Conservation (phyloP, 2,888 invertebrate species). For the Heliconius hortense region DNA sequence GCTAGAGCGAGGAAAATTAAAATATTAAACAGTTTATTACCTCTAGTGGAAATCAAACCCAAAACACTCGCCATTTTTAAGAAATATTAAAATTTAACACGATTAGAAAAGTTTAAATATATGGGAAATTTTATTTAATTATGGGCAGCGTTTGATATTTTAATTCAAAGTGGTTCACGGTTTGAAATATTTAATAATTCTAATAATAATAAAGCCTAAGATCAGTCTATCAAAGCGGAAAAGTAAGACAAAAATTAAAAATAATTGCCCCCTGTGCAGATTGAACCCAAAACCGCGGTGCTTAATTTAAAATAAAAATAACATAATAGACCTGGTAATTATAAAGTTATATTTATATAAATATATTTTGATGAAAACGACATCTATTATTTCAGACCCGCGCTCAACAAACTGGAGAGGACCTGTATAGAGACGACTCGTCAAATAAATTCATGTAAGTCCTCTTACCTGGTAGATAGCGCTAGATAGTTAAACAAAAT, state of each 20-base stretch:
- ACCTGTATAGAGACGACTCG: constrained; percentile 63
- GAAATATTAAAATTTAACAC: too few species aligned
- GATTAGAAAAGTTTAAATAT: too few species aligned
- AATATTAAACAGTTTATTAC: too few species aligned
- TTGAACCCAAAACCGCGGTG: background rate
- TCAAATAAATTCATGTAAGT: constrained; percentile 58
- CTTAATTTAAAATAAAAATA: background rate
- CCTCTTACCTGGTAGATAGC: background rate
- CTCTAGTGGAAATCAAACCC: too few species aligned
- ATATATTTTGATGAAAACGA: constrained; percentile 42
- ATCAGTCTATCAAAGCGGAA: background rate
- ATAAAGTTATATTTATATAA: background rate
- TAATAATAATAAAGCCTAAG: too few species aligned
- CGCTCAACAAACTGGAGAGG: constrained; percentile 55
- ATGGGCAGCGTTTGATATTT: too few species aligned
- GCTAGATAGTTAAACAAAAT: background rate
- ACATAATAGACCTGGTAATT: background rate
- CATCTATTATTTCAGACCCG: constrained; percentile 64
- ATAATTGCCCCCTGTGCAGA: background rate
- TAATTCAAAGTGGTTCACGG: too few species aligned
- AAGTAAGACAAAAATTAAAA: background rate
- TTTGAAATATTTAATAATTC: too few species aligned
- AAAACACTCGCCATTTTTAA: too few species aligned
- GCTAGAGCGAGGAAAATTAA: too few species aligned
- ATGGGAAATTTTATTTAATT: too few species aligned